These are phyloP conservation scores for Hexactinellida sp. DNA, from an alignment of 37 sponge, comb jelly and placozoan species.

Conservation along the genomic window DNA sequence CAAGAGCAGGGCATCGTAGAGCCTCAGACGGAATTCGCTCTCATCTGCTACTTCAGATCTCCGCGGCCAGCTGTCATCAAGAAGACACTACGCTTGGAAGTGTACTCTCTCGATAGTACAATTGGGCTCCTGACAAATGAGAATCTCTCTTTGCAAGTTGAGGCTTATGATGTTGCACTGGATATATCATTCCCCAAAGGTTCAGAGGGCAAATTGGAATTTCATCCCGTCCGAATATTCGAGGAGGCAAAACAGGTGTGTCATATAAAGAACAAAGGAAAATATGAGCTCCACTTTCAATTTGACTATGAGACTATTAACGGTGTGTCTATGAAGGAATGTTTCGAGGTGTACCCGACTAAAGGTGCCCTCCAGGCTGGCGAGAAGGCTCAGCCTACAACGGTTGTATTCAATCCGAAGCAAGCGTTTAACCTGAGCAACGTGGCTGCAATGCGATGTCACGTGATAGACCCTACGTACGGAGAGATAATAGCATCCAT, in stretches of 20 bases:
- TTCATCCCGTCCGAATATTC: conserved; percentile 55
- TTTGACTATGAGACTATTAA: conserved; percentile 38
- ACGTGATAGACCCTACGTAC: conserved; percentile 76
- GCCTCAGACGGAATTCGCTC: conserved; percentile 65
- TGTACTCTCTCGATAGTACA: conserved; percentile 45
- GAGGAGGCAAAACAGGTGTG: conserved; percentile 70
- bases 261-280: conserved; percentile 81
- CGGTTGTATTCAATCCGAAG: conserved; percentile 53
- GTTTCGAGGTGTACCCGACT: conserved; percentile 53
- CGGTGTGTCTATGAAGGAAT: conserved; percentile 30
- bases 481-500: conserved; percentile 92
- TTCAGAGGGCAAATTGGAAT: conserved; percentile 85
- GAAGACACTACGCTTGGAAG: conserved; percentile 75
- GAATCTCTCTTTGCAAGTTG: conserved; percentile 59
- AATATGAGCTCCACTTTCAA: conserved; percentile 81
- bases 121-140: conserved; percentile 85
- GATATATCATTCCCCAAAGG: conserved; percentile 91
- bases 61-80: conserved; percentile 57
- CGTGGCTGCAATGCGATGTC: neutral
- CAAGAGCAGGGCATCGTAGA: conserved; percentile 84
- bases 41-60: conserved; percentile 75
- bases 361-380: conserved; percentile 58
- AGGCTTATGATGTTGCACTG: conserved; percentile 93
- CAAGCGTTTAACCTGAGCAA: conserved; percentile 66
- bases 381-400: conserved; percentile 68